Evolutionary conservation across 2,113 vertebrate species (phyloP), one percentile per base, ranked within the genome.

Genomic region (Danio rerio): DNA sequence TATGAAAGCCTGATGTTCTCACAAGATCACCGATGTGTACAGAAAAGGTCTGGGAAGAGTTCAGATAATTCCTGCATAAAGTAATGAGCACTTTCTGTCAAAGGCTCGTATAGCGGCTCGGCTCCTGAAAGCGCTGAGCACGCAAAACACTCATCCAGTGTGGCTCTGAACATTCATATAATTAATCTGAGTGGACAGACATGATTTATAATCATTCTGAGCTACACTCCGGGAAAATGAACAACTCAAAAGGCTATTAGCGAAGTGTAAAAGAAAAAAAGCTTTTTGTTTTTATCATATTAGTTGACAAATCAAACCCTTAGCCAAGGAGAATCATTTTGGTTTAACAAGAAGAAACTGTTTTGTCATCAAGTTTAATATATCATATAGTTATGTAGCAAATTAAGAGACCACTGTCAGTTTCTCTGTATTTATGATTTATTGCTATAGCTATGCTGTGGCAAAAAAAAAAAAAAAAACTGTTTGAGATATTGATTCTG

Each of bases 1-100:
- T 11, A 20, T 20, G 61, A 69, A 83, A 73, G 86, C 71, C 52
- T 47, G 55, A 83, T 82, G 74, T 70, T 78, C 84, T 43, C 58
- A 80, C 40, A 49, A 45, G 31, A 62, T 18, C n/a, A 56, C 11
- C 4, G 10, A n/a, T 43, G 42, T 59, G 56, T 45, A 75, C n/a
- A 11, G 53, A 59, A 61, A 76, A 18, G 58, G 18, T 62, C 74
- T 49, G 45, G 18, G 56, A 77, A 61, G 11, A 31, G 43, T 47
- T 62, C 0, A 7, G 42, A 71, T 62, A 49, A 62, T 77, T 62
- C 9, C 74, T 9, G 16, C 10, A 59, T 45, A 20, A 43, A 5
- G 55, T 75, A 45, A 59, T 43, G n/a, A 58, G 4, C 50, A n/a
- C 9, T 55, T 7, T 58, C 21, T 10, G 70, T 73, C 71, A 4